Percentiles rank a stretch among this genome's conserved stretches.
Conservation (phyloP, 2,888 invertebrate species). For the Thalpophila matura region DNA sequence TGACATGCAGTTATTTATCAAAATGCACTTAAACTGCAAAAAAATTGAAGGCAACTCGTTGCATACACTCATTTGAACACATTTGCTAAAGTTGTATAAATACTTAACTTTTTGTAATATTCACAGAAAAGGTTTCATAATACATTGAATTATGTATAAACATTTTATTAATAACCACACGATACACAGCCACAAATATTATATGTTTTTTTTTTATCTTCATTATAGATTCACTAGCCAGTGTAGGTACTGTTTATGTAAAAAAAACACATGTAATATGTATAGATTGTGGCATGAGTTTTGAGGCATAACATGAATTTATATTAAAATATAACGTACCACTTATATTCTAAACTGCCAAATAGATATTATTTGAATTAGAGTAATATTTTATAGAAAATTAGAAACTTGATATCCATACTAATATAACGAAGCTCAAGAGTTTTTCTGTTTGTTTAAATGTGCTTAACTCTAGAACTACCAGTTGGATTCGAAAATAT, state of each 20-base stretch:
- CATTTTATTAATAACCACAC: background rate
- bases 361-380: no score
- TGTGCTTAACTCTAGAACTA: no score
- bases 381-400: no score
- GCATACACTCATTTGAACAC: slow-evolving; percentile 6
- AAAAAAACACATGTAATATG: slow-evolving; percentile 7
- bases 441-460: no score
- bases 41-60: slow-evolving; percentile 45
- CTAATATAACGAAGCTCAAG: no score
- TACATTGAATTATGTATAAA: background rate
- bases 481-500: no score
- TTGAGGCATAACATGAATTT: slow-evolving; percentile 7
- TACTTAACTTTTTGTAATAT: background rate
- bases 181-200: background rate
- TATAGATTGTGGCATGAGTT: slow-evolving; percentile 10
- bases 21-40: slow-evolving; percentile 7
- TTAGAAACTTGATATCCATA: no score
- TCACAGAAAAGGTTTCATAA: background rate
- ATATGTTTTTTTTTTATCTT: slow-evolving; percentile 6
- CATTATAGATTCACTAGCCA: slow-evolving; percentile 10
- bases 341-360: no score
- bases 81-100: background rate
- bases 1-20: slow-evolving; percentile 5
- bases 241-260: background rate
- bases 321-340: background rate